Conservation (phyloP, 2,797 vertebrate species). For the Mastacembelus armatus region DNA sequence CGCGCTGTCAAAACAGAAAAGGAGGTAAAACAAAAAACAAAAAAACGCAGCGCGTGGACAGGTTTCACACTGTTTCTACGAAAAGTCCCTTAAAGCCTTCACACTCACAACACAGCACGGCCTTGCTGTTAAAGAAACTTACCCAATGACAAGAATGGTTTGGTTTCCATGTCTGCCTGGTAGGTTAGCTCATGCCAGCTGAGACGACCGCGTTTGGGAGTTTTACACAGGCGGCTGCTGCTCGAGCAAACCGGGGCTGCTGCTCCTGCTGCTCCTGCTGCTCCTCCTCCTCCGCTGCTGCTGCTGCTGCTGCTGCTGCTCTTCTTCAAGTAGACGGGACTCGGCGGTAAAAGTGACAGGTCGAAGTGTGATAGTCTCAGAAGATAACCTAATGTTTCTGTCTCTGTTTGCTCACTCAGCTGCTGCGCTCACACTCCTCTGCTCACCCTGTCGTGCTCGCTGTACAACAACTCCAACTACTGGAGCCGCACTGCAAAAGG, state of each 20-base stretch:
- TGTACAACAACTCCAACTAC: slow-evolving; percentile 84
- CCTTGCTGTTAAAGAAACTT: slow-evolving; percentile 78
- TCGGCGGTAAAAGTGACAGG: slow-evolving; percentile 70
- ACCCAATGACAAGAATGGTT: slow-evolving; percentile 97
- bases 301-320: slow-evolving; percentile 4
- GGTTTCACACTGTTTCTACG: slow-evolving; percentile 11
- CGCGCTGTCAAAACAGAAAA: slow-evolving; percentile 66
- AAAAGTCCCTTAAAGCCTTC: slow-evolving; percentile 14
- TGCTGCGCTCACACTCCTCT: slow-evolving; percentile 63
- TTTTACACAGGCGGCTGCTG: slow-evolving; percentile 60
- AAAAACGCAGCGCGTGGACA: slow-evolving; percentile 25
- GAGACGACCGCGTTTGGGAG: slow-evolving; percentile 73
- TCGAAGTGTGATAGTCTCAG: slow-evolving; percentile 67
- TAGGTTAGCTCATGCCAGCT: slow-evolving; percentile 91
- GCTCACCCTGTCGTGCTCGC: slow-evolving; percentile 61
- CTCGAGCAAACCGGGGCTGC: slow-evolving; percentile 46
- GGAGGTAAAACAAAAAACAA: not conserved
- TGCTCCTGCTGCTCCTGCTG: slow-evolving; percentile 27
- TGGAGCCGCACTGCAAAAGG: slow-evolving; percentile 81
- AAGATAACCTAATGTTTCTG: slow-evolving; percentile 75
- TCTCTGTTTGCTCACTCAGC: slow-evolving; percentile 76
- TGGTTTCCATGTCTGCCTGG: slow-evolving; percentile 92
- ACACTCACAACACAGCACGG: not conserved
- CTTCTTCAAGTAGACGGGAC: slow-evolving; percentile 55
- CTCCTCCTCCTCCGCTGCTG: too few relatives aligned